These are phyloP conservation scores for Alentia gelatinosa DNA, from an alignment of 2,888 invertebrate species.

Conservation along the genomic window DNA sequence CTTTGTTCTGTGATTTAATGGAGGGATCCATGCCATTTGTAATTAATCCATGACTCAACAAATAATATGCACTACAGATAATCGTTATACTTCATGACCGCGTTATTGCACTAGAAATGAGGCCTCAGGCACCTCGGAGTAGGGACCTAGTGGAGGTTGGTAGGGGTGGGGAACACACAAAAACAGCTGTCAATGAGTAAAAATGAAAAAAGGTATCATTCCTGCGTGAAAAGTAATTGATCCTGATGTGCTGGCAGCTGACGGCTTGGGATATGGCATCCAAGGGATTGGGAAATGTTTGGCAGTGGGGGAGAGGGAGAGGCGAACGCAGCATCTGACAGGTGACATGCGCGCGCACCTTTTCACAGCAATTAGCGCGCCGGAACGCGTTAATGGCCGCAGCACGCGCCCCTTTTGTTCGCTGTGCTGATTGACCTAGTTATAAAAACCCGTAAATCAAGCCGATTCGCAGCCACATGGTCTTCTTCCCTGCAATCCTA, in stretches of 20 bases:
- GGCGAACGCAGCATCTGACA: background rate
- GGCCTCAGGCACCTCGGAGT: no score
- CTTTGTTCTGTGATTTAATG: no score
- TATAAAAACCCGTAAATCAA: background rate
- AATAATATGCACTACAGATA: background rate
- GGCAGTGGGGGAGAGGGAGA: background rate
- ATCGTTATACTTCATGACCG: background rate
- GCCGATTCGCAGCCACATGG: background rate
- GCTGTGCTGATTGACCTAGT: background rate
- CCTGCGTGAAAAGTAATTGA: background rate
- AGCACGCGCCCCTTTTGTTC: background rate
- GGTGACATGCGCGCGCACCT: background rate
- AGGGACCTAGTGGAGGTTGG: no score
- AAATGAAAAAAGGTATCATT: background rate
- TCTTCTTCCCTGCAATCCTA: no score
- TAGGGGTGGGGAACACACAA: background rate
- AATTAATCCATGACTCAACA: no score
- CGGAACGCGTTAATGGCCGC: background rate
- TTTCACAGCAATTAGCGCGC: background rate
- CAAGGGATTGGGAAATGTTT: background rate
- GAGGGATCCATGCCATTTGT: no score
- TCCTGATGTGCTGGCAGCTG: background rate
- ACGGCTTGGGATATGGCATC: no score
- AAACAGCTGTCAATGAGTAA: background rate
- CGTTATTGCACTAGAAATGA: no score